phyloP scores from a whole-genome alignment of 2,113 vertebrate species.

The Crocuta crocuta region DNA sequence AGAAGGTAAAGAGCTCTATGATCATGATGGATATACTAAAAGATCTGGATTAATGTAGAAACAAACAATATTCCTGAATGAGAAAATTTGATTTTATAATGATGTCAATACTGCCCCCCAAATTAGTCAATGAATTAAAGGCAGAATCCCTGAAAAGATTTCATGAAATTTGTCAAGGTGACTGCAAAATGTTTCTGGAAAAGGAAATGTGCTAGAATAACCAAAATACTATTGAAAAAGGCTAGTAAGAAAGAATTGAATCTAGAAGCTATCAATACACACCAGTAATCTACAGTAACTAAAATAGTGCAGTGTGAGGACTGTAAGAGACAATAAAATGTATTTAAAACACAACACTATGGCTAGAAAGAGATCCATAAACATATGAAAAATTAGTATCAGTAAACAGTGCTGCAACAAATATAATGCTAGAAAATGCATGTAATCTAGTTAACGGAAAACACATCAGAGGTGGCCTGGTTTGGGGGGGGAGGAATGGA shows the following conservation, averaged over 20 bases:
- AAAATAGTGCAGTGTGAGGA: background rate
- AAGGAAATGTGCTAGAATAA: slow-evolving; percentile 18
- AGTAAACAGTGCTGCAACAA: background rate
- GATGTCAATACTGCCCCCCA: background rate
- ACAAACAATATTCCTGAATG: background rate
- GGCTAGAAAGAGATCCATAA: slow-evolving; percentile 1
- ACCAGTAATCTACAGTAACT: slow-evolving; percentile 5
- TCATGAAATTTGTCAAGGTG: slow-evolving; percentile 20
- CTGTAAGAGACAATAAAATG: background rate
- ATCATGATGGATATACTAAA: background rate
- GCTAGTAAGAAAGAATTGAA: background rate
- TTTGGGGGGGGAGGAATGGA: background rate
- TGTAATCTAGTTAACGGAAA: background rate
- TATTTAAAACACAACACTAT: background rate
- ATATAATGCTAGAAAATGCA: background rate
- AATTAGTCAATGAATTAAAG: background rate
- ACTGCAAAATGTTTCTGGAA: slow-evolving; percentile 34
- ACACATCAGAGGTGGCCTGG: background rate
- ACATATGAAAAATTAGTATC: background rate
- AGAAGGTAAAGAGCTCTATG: background rate
- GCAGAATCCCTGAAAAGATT: slow-evolving; percentile 43
- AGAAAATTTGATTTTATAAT: slow-evolving; percentile 35
- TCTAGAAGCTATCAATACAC: background rate
- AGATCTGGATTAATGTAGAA: background rate
- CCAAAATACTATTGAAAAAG: background rate